Conservation (phyloP, 2,888 invertebrate species). For the Drosophila kokeensis region DNA sequence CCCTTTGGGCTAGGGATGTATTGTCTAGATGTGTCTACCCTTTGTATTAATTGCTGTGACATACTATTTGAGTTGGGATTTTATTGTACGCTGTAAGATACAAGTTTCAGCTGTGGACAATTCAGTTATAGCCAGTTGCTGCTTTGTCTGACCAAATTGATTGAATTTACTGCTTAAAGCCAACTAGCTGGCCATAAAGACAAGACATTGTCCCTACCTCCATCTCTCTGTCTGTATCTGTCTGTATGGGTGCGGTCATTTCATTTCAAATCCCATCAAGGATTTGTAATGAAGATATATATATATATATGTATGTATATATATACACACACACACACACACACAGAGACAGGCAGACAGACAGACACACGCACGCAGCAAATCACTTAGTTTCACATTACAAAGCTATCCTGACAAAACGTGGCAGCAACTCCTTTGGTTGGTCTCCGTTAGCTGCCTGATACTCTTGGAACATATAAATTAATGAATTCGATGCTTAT, state of each 20-base stretch:
- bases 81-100: slow-evolving; percentile 59
- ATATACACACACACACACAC: neutral
- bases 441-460: slow-evolving; percentile 36
- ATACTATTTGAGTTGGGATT: slow-evolving; percentile 72
- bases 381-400: slow-evolving; percentile 82
- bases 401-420: slow-evolving; percentile 69
- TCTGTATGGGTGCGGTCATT: slow-evolving; percentile 50
- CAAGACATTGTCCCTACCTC: slow-evolving; percentile 10
- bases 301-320: slow-evolving; percentile 27
- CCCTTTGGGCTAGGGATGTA: neutral
- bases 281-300: slow-evolving; percentile 74
- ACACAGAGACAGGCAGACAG: slow-evolving; percentile 18
- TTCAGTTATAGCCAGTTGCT: slow-evolving; percentile 30
- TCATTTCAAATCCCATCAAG: slow-evolving; percentile 75
- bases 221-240: neutral
- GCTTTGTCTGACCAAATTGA: slow-evolving; percentile 64
- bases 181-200: slow-evolving; percentile 50
- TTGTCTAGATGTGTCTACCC: slow-evolving; percentile 2
- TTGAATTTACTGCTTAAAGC: slow-evolving; percentile 81
- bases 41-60: slow-evolving; percentile 80
- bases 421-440: slow-evolving; percentile 59
- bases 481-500: slow-evolving; percentile 82
- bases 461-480: slow-evolving; percentile 73
- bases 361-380: slow-evolving; percentile 31
- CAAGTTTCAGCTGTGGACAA: slow-evolving; percentile 32